Conservation (phyloP, 2,888 invertebrate genomes). For the Mesorhabditis spiculigera region DNA sequence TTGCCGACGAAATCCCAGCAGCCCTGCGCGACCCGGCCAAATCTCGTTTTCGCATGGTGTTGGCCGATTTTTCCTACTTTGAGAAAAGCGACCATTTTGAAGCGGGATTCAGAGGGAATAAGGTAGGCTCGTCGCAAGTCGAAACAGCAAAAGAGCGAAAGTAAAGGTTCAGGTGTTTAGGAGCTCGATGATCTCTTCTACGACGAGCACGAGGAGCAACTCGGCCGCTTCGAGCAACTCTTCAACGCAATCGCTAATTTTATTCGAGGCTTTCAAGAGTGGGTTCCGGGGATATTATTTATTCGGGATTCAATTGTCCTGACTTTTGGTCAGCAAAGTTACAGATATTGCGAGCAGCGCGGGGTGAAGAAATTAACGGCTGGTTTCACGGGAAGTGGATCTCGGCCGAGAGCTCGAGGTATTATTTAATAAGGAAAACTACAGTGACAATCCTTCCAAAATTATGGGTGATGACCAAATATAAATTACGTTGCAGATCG, state of each 20-base stretch:
- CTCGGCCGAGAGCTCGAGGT: neutral
- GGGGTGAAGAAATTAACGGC: neutral
- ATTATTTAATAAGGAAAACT: neutral
- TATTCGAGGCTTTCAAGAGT: conserved; percentile 20
- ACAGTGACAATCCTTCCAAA: neutral
- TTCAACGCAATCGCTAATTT: conserved; percentile 33
- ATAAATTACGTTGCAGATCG: conserved; percentile 70
- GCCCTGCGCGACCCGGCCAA: neutral
- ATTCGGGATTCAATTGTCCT: too few species aligned
- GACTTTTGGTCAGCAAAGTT: too few species aligned
- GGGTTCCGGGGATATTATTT: neutral
- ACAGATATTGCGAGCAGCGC: neutral
- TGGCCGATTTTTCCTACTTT: neutral
- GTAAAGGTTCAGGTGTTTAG: neutral
- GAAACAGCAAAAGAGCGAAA: too few species aligned
- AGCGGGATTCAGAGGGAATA: neutral
- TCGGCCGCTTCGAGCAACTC: conserved; percentile 31
- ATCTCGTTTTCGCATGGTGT: neutral
- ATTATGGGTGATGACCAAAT: too few species aligned
- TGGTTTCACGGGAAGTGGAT: neutral
- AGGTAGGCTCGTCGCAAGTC: neutral
- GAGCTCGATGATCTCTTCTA: neutral
- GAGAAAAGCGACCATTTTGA: conserved; percentile 2
- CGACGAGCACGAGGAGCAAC: conserved; percentile 3
- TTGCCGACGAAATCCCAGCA: neutral